Evolutionary conservation across 2,888 invertebrate species (phyloP).

Genomic region (Agriotes lineatus): DNA sequence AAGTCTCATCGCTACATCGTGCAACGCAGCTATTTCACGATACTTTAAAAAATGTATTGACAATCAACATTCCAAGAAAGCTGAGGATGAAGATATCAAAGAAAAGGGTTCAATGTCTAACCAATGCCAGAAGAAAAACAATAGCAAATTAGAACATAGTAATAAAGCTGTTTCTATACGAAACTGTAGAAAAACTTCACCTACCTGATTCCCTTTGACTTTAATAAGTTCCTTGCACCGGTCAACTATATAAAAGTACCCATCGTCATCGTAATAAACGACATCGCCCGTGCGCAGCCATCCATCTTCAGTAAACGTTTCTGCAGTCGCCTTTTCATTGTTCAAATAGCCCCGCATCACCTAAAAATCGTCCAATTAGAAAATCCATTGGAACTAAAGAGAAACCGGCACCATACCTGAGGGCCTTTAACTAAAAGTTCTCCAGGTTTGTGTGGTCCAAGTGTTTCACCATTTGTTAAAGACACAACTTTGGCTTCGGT

Average conservation of each 20-base stretch:
- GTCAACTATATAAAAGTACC: conserved; percentile 82
- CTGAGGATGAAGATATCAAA: too few relatives aligned
- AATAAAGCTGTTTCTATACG: too few relatives aligned
- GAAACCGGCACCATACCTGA: too few relatives aligned
- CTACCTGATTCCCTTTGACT: conserved; percentile 87
- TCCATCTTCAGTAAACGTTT: conserved; percentile 80
- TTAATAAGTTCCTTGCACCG: conserved; percentile 87
- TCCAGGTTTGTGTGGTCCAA: conserved; percentile 76
- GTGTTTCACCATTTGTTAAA: conserved; percentile 68
- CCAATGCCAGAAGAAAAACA: too few relatives aligned
- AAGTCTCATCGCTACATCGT: too few relatives aligned
- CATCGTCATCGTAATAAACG: conserved; percentile 82
- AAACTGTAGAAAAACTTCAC: conserved; percentile 51
- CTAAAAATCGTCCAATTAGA: conserved; percentile 59
- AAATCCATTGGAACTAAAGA: background rate
- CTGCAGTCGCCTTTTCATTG: conserved; percentile 79
- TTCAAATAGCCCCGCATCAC: conserved; percentile 86
- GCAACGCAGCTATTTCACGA: too few relatives aligned
- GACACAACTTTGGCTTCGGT: conserved; percentile 77
- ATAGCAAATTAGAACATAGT: too few relatives aligned
- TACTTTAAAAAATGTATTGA: too few relatives aligned
- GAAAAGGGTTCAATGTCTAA: too few relatives aligned
- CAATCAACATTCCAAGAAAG: too few relatives aligned
- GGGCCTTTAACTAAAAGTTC: conserved; percentile 81
- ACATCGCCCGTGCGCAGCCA: conserved; percentile 87